These are phyloP conservation scores for Danio kyathit DNA, from an alignment of 2,797 vertebrate species.

Conservation along the genomic window DNA sequence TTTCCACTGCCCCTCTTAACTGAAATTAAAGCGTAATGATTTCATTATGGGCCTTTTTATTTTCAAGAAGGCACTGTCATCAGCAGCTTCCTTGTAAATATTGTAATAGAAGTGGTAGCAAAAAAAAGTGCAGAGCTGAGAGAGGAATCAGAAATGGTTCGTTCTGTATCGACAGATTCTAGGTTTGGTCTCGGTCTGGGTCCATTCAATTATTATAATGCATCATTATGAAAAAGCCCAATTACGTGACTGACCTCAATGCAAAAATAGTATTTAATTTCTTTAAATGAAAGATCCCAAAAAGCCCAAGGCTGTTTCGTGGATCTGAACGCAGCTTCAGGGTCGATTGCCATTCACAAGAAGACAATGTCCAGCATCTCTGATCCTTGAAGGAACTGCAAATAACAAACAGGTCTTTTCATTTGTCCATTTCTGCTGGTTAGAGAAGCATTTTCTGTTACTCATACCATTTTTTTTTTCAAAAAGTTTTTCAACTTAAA, in stretches of 20 bases:
- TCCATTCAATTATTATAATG: slow-evolving; percentile 37
- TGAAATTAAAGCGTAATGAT: slow-evolving; percentile 36
- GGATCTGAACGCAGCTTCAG: slow-evolving; percentile 39
- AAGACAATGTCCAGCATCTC: slow-evolving; percentile 9
- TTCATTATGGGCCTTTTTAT: slow-evolving; percentile 29
- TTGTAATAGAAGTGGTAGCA: slow-evolving; percentile 3
- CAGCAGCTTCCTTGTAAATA: slow-evolving; percentile 11
- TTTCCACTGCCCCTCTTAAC: slow-evolving; percentile 14
- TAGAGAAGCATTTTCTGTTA: not conserved
- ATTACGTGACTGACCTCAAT: slow-evolving; percentile 12
- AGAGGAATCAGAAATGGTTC: not conserved
- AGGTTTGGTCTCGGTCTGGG: not conserved
- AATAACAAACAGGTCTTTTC: slow-evolving; percentile 29
- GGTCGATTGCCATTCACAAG: slow-evolving; percentile 54
- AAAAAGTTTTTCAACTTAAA: not conserved
- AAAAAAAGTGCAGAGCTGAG: not conserved
- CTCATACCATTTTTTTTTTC: not conserved
- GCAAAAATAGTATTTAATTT: slow-evolving; percentile 36
- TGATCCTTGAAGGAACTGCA: slow-evolving; percentile 49
- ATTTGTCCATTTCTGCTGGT: slow-evolving; percentile 6
- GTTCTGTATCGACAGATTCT: not conserved
- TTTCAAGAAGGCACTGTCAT: slow-evolving; percentile 16
- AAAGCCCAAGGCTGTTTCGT: slow-evolving; percentile 49
- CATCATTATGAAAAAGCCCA: slow-evolving; percentile 22
- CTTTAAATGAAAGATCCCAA: slow-evolving; percentile 37